phyloP scores from a whole-genome alignment of 1,140 invertebrate species.

The Globodera ellingtonae region DNA sequence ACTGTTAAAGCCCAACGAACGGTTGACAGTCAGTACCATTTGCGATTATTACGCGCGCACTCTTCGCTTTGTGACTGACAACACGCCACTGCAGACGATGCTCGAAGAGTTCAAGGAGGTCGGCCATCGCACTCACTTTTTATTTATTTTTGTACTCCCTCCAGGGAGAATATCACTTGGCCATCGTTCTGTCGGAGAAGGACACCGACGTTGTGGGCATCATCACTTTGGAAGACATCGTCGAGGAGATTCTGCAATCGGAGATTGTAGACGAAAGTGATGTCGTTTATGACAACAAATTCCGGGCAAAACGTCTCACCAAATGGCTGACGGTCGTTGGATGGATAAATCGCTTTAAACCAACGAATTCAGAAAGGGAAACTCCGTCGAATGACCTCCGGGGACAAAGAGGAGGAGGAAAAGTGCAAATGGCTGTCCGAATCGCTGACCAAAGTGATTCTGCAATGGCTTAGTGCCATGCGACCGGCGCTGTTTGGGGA shows the following conservation, averaged over 20 bases:
- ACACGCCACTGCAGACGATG: slow-evolving; percentile 88
- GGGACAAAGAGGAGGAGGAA: slow-evolving; percentile 30
- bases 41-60: slow-evolving; percentile 93
- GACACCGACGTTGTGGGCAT: slow-evolving; percentile 65
- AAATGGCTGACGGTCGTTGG: slow-evolving; percentile 25
- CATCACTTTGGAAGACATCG: slow-evolving; percentile 70
- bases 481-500: slow-evolving; percentile 45
- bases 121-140: not conserved
- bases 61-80: slow-evolving; percentile 92
- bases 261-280: slow-evolving; percentile 71
- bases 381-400: slow-evolving; percentile 4
- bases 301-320: slow-evolving; percentile 37
- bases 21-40: slow-evolving; percentile 83
- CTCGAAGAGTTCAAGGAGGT: slow-evolving; percentile 93
- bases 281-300: slow-evolving; percentile 56
- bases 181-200: slow-evolving; percentile 44
- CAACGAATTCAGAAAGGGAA: slow-evolving; percentile 29
- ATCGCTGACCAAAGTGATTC: slow-evolving; percentile 44
- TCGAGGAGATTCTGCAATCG: slow-evolving; percentile 70
- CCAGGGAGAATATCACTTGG: slow-evolving; percentile 63
- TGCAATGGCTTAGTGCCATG: slow-evolving; percentile 51
- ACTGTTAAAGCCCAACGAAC: slow-evolving; percentile 91
- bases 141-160: not conserved
- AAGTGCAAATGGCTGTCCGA: slow-evolving; percentile 45
- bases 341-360: slow-evolving; percentile 24